Conservation (phyloP, 2,797 vertebrate species). For the Australoheros facetus region DNA sequence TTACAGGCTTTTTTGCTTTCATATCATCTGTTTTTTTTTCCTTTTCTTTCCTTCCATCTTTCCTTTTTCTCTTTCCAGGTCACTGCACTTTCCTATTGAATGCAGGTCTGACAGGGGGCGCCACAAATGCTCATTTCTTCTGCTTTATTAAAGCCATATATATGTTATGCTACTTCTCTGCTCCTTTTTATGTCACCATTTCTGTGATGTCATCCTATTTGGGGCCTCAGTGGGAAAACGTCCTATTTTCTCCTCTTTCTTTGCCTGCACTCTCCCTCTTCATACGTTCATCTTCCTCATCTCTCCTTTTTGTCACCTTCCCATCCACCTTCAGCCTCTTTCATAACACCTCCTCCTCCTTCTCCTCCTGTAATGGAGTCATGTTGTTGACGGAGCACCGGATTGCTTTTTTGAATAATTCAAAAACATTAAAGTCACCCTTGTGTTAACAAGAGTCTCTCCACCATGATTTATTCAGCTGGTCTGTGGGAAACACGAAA, state of each 20-base stretch:
- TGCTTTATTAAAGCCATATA: not conserved
- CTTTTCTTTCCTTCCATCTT: not conserved
- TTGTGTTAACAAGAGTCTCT: slow-evolving; percentile 57
- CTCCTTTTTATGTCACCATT: not conserved
- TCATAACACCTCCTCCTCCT: not conserved
- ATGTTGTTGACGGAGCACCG: slow-evolving; percentile 21
- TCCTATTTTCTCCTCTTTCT: not conserved
- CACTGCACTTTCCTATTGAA: not conserved
- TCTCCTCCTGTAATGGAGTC: not conserved
- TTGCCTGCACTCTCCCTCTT: too few species aligned
- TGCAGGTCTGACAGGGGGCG: not conserved
- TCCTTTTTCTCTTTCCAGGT: not conserved
- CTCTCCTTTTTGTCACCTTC: not conserved
- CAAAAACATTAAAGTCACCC: slow-evolving; percentile 58
- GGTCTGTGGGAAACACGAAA: not conserved
- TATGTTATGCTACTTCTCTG: not conserved
- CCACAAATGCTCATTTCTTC: not conserved
- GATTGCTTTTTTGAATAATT: slow-evolving; percentile 60
- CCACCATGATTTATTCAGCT: slow-evolving; percentile 62
- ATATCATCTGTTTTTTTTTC: not conserved
- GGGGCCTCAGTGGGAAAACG: not conserved
- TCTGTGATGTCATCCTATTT: not conserved
- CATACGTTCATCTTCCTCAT: not conserved
- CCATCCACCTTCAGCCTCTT: not conserved
- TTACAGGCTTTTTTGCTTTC: not conserved